Evolutionary conservation across 2,113 vertebrate species (phyloP), one percentile per base, ranked within the genome.

Genomic region (Ammodytes dubius): DNA sequence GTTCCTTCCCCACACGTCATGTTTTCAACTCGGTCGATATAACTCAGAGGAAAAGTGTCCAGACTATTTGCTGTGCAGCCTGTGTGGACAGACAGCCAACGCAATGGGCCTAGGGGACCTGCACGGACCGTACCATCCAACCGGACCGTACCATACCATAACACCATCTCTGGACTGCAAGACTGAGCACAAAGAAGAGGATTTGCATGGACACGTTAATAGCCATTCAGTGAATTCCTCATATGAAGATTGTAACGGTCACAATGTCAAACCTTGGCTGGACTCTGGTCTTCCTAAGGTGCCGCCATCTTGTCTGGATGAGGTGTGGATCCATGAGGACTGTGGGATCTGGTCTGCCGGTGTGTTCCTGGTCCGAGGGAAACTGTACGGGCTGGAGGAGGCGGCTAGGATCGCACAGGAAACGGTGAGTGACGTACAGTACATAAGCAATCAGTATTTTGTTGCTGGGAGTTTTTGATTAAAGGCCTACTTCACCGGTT

Each of bases 301-400:
- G 27, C 63, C 82, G 27, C 27, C 27, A 27, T 42, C 57, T 69
- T 39, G 53, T 4, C n/a, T 84, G 65, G 53, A 77, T 0, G 95
- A 95, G 82, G 81, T 74, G 80, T 96, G 95, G 95, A 73, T 96
- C 61, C 95, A 96, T 8, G 95, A 95, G 82, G 95, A 96, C 90
- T 96, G 95, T 17, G 91, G 92, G 2, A 86, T 95, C 70, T 96
- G 95, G 95, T 92, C 93, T 1, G 60, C 91, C 0, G 93, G 93
- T 0, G 87, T 96, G 40, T 96, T 95, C 84, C 88, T 96, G 11
- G 91, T 96, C 59, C 77, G 92, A 70, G 95, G 95, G 15, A 94
- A 86, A 74, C 87, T 96, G 57, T 95, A 95, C 4, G 95, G 95
- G 2, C 46, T 96, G 67, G 88, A 91, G 54, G 95, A 96, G 77